These are phyloP conservation scores for Drosophila nigromelanica DNA, from an alignment of 1,140 invertebrate species.

Conservation along the genomic window DNA sequence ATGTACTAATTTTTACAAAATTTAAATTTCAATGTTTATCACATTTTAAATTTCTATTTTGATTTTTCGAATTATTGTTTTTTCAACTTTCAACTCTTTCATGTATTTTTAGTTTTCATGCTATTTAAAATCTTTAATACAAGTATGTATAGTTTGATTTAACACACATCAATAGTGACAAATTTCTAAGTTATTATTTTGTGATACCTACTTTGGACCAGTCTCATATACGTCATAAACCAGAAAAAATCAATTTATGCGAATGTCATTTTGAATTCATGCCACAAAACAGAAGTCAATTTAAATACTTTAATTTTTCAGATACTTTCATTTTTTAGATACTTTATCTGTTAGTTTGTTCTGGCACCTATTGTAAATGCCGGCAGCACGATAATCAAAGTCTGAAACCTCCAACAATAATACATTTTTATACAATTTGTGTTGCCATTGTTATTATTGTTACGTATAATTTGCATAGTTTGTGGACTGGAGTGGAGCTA, in stretches of 20 bases:
- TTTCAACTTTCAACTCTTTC: too few species aligned
- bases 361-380: constrained; percentile 40
- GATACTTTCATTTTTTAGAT: constrained; percentile 62
- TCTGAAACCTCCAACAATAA: constrained; percentile 32
- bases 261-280: constrained; percentile 23
- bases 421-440: constrained; percentile 37
- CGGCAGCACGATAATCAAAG: constrained; percentile 13
- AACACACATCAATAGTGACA: neutral
- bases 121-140: too few species aligned
- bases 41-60: too few species aligned
- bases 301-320: constrained; percentile 57
- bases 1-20: too few species aligned
- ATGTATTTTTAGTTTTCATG: too few species aligned
- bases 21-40: too few species aligned
- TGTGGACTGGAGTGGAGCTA: constrained; percentile 22
- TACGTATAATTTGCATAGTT: constrained; percentile 48
- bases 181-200: constrained; percentile 25
- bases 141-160: neutral
- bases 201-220: neutral
- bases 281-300: constrained; percentile 61
- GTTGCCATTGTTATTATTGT: constrained; percentile 37
- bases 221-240: constrained; percentile 6
- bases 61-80: too few species aligned
- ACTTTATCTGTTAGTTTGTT: constrained; percentile 44
- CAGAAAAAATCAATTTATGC: constrained; percentile 36